Conservation (phyloP, 2,113 vertebrate genomes). For the Montifringilla adamsi region DNA sequence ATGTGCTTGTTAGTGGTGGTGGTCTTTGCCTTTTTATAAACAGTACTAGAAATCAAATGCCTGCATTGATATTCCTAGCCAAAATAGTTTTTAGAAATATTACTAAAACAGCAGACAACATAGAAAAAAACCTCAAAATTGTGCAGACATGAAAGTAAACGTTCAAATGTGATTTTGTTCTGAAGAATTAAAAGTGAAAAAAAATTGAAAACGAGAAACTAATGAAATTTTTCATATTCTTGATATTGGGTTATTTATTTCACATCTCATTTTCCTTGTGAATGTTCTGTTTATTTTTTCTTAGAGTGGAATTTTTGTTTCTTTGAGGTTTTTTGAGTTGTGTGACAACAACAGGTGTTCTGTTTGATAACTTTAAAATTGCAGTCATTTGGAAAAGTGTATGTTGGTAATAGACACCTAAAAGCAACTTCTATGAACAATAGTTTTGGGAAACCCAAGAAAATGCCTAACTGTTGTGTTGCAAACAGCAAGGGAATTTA, state of each 20-base stretch:
- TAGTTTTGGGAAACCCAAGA: not conserved
- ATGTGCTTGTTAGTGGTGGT: not conserved
- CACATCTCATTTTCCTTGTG: not conserved
- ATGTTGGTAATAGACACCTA: not conserved
- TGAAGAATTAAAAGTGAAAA: not conserved
- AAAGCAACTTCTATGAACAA: not conserved
- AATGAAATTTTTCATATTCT: not conserved
- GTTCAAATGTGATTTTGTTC: not conserved
- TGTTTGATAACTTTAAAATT: not conserved
- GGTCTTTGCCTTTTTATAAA: not conserved
- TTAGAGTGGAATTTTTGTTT: not conserved
- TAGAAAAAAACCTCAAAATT: not conserved
- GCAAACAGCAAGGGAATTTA: not conserved
- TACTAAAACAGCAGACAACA: not conserved
- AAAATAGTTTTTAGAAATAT: not conserved
- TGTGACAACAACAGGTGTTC: not conserved
- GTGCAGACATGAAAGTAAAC: rapidly evolving
- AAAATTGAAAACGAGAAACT: not conserved
- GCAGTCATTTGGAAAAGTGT: not conserved
- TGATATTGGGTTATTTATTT: not conserved
- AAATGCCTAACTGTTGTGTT: not conserved
- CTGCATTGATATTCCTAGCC: not conserved
- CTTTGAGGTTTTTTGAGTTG: not conserved
- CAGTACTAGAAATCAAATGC: not conserved
- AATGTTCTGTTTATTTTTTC: not conserved